phyloP scores from a whole-genome alignment of 2,113 vertebrate genomes.

The Peromyscus maniculatus region DNA sequence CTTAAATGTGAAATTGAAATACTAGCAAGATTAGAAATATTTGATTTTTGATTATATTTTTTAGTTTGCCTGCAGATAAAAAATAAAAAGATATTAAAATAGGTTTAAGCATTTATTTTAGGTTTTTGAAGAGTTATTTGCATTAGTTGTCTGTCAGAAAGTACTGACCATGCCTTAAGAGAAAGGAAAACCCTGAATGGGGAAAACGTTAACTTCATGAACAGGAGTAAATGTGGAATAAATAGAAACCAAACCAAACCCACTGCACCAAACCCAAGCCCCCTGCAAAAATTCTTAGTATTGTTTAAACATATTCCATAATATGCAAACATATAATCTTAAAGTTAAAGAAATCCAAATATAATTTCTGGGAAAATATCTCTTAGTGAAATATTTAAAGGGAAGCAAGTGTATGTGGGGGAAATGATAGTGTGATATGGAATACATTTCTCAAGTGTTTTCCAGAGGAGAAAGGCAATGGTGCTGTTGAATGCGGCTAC shows the following conservation, averaged over 20 bases:
- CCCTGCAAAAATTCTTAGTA: background rate
- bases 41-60: slow-evolving; percentile 51
- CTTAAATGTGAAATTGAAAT: slow-evolving; percentile 49
- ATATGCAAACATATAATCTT: background rate
- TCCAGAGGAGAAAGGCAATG: slow-evolving; percentile 27
- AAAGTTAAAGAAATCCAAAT: slow-evolving; percentile 7
- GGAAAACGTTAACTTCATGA: slow-evolving; percentile 32
- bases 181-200: slow-evolving; percentile 16
- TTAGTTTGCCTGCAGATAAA: slow-evolving; percentile 50
- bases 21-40: slow-evolving; percentile 54
- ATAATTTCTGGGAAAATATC: slow-evolving; percentile 9
- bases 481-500: background rate
- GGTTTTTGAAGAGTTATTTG: slow-evolving; percentile 52
- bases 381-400: background rate
- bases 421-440: background rate
- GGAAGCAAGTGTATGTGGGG: background rate
- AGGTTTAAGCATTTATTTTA: slow-evolving; percentile 29
- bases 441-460: slow-evolving; percentile 57
- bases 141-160: slow-evolving; percentile 27
- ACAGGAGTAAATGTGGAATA: slow-evolving; percentile 14
- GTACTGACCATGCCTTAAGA: background rate
- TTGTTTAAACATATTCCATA: slow-evolving; percentile 45
- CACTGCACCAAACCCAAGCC: background rate
- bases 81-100: slow-evolving; percentile 57
- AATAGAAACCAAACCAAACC: background rate